Base-by-base conservation (phyloP, 2,888 invertebrate genomes). In the Napeogenes inachia region DNA sequence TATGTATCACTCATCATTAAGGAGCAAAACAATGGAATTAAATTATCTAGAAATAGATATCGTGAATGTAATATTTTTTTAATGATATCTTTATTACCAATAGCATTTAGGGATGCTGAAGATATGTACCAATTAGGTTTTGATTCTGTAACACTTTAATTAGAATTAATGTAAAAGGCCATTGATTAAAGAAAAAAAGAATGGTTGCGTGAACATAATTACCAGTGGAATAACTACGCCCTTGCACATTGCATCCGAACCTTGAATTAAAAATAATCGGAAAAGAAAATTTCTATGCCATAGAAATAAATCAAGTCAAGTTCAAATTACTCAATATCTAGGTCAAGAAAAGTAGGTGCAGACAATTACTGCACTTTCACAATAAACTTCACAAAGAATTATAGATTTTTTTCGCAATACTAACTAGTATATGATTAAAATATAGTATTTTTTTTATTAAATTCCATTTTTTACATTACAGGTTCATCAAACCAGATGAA, bases 401-500 rank as follows among this genome's bases (percentile, higher is more conserved):
- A 42, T 42, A 10, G 42, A 3, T 12, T 10, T 10, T 10, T 10
- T 42, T 12, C 10, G 10, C 8, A 42, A 42, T 21, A 42, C 10
- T 42, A 42, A 42, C 8, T 42, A n/a, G n/a, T n/a, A 21, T 21
- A 21, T 21, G 21, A 21, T 21, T 21, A 21, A 21, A 21, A 21
- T 21, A 21, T 21, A 21, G 21, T 21, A 21, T 21, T 21, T 21
- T 21, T 30, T 30, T 50, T 30, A 50, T 50, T 30, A 30, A 30
- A 30, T 8, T 21, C n/a, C 30, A 45, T 46, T 61, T 55, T 68
- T 56, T 62, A 69, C 45, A 68, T 86, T 83, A 45, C 89, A 91
- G 97, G 71, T 97, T 98, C 75, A 95, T 97, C 12, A 94, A 96
- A 74, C 96, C 96, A 56, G 96, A 96, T 73, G 94, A 95, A 76